Base-by-base conservation (phyloP, 2,888 invertebrate genomes). In the Aspidapion aeneum region DNA sequence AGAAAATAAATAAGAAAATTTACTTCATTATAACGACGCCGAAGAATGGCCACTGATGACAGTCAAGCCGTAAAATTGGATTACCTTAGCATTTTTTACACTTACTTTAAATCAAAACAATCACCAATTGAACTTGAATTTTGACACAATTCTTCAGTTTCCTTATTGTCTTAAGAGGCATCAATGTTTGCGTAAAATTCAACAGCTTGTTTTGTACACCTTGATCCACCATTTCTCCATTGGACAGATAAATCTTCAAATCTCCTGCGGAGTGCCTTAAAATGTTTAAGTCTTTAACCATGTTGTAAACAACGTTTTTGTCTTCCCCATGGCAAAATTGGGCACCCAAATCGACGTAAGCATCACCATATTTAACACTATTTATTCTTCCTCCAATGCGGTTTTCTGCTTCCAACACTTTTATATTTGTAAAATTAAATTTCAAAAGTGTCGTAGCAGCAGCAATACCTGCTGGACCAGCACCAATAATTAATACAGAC, bases 401-500 rank as follows among this genome's bases (percentile, higher is more conserved):
- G 19, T 52, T 52, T 52, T 52, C 17, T 7, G 52, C 52, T 52
- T 52, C 17, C 52, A 52, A 19, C 3, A 86, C 76, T 12, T 72
- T 77, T 1, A 86, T 69, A 52, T 52, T 52, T 17, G 52, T 52
- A n/a, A 52, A 52, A n/a, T 52, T 52, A 52, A 9, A 9, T 52
- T 52, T 52, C 17, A 52, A 52, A 17, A 52, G 19, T 52, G 3
- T 52, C 18, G 52, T 52, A 9, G 52, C 52, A n/a, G 52, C 17
- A 5, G 52, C 52, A 18, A 52, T 19, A 19, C 52, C 52, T 17
- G 52, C 52, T 16, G 82, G 79, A 12, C 85, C 85, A 51, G 83
- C 84, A 61, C 85, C 85, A 60, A 85, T 74, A 20, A 86, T 81
- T 58, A 85, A 64, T 50, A 84, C 77, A 18, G 52, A 52, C 3